A percentile compares a stretch with the other conserved stretches of the same genome.
Conservation (phyloP, 2,888 invertebrate genomes). For the Helicoverpa assulta region DNA sequence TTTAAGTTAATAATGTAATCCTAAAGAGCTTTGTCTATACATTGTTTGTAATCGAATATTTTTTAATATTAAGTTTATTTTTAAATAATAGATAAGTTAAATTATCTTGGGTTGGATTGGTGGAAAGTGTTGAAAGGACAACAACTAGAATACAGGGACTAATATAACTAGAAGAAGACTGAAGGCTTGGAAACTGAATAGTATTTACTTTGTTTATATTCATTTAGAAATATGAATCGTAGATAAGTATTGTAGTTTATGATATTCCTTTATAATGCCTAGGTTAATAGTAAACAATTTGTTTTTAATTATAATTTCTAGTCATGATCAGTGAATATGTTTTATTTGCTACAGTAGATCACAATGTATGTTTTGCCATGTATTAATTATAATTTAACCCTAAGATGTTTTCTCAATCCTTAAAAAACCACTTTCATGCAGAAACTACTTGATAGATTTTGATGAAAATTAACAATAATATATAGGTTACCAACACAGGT, state of each 20-base stretch:
- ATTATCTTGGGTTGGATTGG: not conserved
- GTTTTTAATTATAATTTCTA: slow-evolving; percentile 37
- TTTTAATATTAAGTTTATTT: slow-evolving; percentile 1
- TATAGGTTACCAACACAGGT: too few species aligned
- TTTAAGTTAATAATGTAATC: not conserved
- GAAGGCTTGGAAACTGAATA: slow-evolving; percentile 17
- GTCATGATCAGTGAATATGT: slow-evolving; percentile 31
- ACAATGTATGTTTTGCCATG: slow-evolving; percentile 1
- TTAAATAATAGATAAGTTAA: too few species aligned
- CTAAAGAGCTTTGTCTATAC: slow-evolving; percentile 6
- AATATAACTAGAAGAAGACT: slow-evolving; percentile 16
- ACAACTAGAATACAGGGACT: slow-evolving; percentile 47
- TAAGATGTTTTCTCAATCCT: slow-evolving; percentile 7
- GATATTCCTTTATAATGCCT: slow-evolving; percentile 38
- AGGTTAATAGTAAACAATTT: slow-evolving; percentile 8
- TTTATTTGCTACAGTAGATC: slow-evolving; percentile 40
- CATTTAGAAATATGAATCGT: too few species aligned
- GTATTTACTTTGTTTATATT: slow-evolving; percentile 6
- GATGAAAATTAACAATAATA: too few species aligned
- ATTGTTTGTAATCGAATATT: slow-evolving; percentile 19
- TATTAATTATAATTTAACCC: slow-evolving; percentile 30
- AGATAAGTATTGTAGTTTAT: not conserved
- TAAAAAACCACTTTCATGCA: too few species aligned
- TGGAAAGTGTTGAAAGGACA: slow-evolving; percentile 11
- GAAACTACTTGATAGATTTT: too few species aligned